Percentiles rank a stretch among this genome's conserved stretches.
Conservation (phyloP, 2,797 vertebrate genomes). For the Gymnopithys bicolor region DNA sequence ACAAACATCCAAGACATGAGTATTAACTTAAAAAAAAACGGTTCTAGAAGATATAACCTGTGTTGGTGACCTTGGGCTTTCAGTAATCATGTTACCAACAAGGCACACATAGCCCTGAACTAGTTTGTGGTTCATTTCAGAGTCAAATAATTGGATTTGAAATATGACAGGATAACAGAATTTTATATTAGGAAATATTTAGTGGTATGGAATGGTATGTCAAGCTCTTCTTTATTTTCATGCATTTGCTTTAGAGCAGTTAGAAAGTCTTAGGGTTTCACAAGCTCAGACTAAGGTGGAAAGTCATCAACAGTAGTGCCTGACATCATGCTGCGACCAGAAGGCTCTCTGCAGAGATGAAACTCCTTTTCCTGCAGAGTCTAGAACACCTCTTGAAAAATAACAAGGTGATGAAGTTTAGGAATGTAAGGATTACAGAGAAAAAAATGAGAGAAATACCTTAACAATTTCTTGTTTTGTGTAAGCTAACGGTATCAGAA, state of each 20-base stretch:
- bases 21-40: background rate
- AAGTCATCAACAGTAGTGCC: background rate
- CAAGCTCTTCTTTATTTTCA: background rate
- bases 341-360: background rate
- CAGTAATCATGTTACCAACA: background rate
- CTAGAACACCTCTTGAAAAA: background rate
- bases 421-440: background rate
- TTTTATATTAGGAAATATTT: background rate
- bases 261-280: background rate
- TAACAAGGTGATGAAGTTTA: background rate
- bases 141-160: background rate
- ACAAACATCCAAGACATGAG: background rate
- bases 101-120: background rate
- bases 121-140: background rate
- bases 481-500: background rate
- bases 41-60: background rate
- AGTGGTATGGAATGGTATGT: background rate
- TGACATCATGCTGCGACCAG: background rate
- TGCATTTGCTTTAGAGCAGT: background rate
- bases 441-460: background rate
- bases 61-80: background rate
- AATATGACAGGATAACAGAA: background rate
- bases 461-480: background rate
- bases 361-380: background rate
- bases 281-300: background rate